phyloP scores from a whole-genome alignment of 1,140 invertebrate species.

The Ostrea denselamellosa region DNA sequence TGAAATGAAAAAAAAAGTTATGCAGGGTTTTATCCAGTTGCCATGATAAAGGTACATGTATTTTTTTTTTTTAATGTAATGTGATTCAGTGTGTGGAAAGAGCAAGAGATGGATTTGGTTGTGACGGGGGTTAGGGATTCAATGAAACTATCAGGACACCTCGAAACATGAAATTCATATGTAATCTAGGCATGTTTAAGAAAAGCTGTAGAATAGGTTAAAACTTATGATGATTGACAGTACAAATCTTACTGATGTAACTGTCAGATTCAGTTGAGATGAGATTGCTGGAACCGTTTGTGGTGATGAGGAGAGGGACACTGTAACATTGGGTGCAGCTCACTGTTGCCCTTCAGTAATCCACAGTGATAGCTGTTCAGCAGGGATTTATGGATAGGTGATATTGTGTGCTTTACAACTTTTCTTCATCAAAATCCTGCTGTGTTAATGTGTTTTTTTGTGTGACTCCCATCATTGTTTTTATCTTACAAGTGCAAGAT shows the following conservation, averaged over 20 bases:
- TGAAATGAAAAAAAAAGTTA: too few species aligned
- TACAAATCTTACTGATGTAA: background rate
- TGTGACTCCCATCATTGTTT: background rate
- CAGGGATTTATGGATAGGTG: background rate
- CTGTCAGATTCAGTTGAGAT: background rate
- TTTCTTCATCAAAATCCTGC: slow-evolving; percentile 20
- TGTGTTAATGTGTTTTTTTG: background rate
- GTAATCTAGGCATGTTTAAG: too few species aligned
- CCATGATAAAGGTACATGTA: too few species aligned
- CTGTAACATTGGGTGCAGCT: background rate
- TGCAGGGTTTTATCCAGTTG: too few species aligned
- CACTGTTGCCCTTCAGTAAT: background rate
- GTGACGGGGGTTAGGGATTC: too few species aligned
- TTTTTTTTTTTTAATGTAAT: too few species aligned
- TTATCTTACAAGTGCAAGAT: background rate
- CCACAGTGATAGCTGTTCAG: background rate
- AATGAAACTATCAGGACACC: too few species aligned
- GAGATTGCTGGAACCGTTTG: background rate
- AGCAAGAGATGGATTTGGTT: too few species aligned
- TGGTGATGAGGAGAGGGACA: background rate
- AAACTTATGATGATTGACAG: background rate
- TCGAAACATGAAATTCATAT: too few species aligned
- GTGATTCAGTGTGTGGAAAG: too few species aligned
- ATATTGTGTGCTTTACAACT: background rate
- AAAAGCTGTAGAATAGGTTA: too few species aligned